These are phyloP conservation scores for Melanerpes aurifrons DNA, from an alignment of 2,113 vertebrate species.

Conservation along the genomic window DNA sequence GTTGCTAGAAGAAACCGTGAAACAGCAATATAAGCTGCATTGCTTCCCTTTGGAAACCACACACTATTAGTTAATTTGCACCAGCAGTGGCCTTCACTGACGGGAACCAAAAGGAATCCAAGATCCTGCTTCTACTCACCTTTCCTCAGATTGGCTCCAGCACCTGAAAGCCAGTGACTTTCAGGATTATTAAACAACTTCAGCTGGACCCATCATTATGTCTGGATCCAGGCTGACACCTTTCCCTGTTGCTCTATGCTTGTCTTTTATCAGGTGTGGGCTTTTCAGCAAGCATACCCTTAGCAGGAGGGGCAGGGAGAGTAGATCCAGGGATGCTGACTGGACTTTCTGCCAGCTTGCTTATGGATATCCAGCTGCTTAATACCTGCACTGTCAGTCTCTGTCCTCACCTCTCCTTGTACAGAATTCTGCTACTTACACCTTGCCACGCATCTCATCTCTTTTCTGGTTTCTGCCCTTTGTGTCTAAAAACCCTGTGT, in stretches of 20 bases:
- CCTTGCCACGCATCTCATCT: accelerated
- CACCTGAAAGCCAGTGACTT: background rate
- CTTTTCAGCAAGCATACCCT: background rate
- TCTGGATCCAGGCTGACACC: accelerated
- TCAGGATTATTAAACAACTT: background rate
- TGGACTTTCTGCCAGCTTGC: background rate
- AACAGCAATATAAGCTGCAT: background rate
- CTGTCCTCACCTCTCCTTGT: background rate
- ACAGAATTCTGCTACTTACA: background rate
- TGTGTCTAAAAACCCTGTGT: background rate
- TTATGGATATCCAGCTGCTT: background rate
- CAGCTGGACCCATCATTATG: background rate
- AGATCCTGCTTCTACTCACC: background rate
- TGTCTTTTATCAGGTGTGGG: background rate
- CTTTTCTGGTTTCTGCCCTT: background rate
- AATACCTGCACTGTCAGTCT: background rate
- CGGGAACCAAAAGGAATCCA: accelerated
- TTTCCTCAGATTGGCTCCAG: background rate
- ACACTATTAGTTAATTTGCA: background rate
- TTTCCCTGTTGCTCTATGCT: background rate
- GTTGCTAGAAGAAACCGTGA: background rate
- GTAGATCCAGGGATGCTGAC: background rate
- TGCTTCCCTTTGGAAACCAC: background rate
- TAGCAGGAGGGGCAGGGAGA: background rate
- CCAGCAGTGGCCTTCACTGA: background rate